A percentile compares a stretch with the other conserved stretches of the same genome.
These are phyloP conservation scores for Actinernus sp. DNA, from an alignment of 92 coral and sea anemone species.

Conservation along the genomic window DNA sequence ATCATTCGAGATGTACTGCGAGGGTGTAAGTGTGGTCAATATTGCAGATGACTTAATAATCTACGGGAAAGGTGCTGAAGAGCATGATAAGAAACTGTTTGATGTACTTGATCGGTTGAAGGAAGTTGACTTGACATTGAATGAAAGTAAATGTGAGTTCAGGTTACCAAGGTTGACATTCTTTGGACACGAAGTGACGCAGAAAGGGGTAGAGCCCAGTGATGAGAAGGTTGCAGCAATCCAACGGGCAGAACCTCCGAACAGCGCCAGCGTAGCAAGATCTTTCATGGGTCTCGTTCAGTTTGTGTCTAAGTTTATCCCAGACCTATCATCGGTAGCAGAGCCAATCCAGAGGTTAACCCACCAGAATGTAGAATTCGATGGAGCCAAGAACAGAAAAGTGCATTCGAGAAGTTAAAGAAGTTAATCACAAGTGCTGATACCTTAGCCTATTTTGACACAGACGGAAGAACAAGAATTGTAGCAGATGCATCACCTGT, in stretches of 20 bases:
- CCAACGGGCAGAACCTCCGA: conserved; percentile 12
- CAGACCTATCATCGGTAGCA: conserved; percentile 18
- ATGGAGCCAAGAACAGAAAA: conserved; percentile 29
- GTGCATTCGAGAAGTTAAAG: conserved; percentile 21
- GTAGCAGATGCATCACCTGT: too few species aligned
- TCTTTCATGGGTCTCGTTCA: conserved; percentile 18
- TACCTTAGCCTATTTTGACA: too few species aligned
- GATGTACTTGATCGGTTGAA: conserved; percentile 42
- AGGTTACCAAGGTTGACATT: too few species aligned
- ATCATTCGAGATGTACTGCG: too few species aligned
- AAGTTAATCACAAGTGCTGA: conserved; percentile 20
- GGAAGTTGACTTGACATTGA: too few species aligned
- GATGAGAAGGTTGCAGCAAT: conserved; percentile 16
- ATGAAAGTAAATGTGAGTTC: too few species aligned
- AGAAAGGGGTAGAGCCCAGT: conserved; percentile 16
- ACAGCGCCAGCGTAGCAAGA: conserved; percentile 13
- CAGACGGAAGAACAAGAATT: too few species aligned
- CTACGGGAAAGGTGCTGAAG: conserved; percentile 47
- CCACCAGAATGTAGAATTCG: conserved; percentile 5
- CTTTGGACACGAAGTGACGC: conserved; percentile 31
- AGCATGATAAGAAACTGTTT: conserved; percentile 58
- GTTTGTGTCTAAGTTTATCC: too few species aligned
- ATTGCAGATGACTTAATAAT: conserved; percentile 65
- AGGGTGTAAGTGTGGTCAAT: too few species aligned
- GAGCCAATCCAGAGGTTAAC: conserved; percentile 21